phyloP scores from a whole-genome alignment of 2,797 vertebrate genomes.

The Acanthurus lineatus region DNA sequence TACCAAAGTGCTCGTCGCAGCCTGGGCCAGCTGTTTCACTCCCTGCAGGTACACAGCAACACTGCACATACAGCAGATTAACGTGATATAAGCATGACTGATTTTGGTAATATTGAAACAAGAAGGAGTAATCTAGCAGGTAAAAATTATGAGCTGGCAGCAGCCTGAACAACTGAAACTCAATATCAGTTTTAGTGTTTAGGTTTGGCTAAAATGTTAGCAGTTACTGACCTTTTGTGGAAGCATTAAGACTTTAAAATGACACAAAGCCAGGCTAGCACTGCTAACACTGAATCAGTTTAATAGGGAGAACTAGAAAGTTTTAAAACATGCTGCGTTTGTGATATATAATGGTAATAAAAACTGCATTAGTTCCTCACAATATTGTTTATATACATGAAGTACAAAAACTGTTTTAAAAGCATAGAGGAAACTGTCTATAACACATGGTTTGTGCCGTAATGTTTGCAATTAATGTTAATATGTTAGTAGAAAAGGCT shows the following conservation, averaged over 20 bases:
- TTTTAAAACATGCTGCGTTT: background rate
- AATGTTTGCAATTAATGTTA: background rate
- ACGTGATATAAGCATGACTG: background rate
- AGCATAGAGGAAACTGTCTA: too few species aligned
- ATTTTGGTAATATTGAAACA: background rate
- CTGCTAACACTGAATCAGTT: background rate
- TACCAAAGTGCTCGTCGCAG: constrained; percentile 84
- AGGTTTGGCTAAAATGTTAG: background rate
- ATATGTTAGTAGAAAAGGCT: background rate
- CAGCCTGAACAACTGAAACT: background rate
- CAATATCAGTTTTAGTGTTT: background rate
- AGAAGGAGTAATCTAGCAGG: background rate
- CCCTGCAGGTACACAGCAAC: constrained; percentile 85
- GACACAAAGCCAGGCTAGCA: background rate
- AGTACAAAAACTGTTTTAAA: too few species aligned
- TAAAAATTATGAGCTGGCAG: background rate
- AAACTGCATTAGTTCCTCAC: background rate
- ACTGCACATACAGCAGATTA: background rate
- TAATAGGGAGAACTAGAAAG: background rate
- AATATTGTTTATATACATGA: background rate
- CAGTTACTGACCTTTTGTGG: background rate
- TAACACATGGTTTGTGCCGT: too few species aligned
- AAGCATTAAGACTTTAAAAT: background rate
- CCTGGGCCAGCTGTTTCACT: constrained; percentile 88
- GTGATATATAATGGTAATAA: background rate